Base-by-base conservation (phyloP, 37 sponge, comb jelly and placozoan genomes). In the Oscarella lobularis region DNA sequence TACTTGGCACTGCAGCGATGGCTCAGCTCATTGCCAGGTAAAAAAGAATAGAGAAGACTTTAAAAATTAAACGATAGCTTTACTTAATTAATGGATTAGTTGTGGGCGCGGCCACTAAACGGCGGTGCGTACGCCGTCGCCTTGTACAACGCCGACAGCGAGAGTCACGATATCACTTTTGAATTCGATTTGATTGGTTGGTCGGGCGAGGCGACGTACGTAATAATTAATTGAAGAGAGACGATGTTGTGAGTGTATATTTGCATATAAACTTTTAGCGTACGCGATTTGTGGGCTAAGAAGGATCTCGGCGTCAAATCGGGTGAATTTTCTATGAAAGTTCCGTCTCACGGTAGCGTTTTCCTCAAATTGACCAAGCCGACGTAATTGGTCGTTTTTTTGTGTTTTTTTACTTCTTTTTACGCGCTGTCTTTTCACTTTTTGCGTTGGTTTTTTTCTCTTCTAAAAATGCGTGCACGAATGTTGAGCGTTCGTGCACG, bases 71-170 rank as follows among this genome's bases (percentile, higher is more conserved):
- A 9, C 9, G 20, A 48, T 9, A 27, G 60, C 20, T 48, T 48
- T 27, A 9, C 9, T 48, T 48, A 20, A 48, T 27, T 48, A 20
- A 27, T 9, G 9, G 14, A 9, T 27, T 83, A 90, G 66, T 78
- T 90, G 0, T 90, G 91, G 91, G 87, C 81, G 41, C 81, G 76
- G 30, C 67, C 74, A 36, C 77, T 90, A 1, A 4, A 5, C n/a
- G 78, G 79, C 78, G 81, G 73, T 3, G 55, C 78, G 0, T 41
- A 75, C 55, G 91, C 91, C 0, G 81, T 90, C 20, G 87, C 79
- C 6, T 77, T 90, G 27, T 90, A 83, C 74, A 90, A 90, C 77
- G 60, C 83, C 71, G 91, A 83, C 74, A 73, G 72, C 1, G 48
- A 34, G 2, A n/a, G 70, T 2, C 76, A 80, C 37, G 68, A 69